phyloP scores from a whole-genome alignment of 2,797 vertebrate species.

The Cryptoprocta ferox region DNA sequence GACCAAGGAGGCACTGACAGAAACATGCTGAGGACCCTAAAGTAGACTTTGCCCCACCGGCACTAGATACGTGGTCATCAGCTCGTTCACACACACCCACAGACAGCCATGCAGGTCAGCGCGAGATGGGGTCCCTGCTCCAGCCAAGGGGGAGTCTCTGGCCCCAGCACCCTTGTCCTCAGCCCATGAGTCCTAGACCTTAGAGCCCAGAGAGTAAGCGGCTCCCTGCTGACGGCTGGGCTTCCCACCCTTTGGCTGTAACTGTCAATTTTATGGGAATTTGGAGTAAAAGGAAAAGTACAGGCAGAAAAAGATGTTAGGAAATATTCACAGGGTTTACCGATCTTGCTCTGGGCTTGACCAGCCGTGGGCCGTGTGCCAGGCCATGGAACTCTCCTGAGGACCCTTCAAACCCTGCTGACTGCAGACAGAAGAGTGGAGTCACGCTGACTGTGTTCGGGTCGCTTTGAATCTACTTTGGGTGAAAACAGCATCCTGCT shows the following conservation, averaged over 20 bases:
- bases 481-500: neutral
- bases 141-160: neutral
- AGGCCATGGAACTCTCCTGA: too few relatives aligned
- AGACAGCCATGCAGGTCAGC: neutral
- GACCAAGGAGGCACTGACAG: neutral
- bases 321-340: neutral
- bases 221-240: fast-evolving
- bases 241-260: fast-evolving
- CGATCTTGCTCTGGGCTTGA: too few relatives aligned
- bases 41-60: fast-evolving
- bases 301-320: neutral
- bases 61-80: neutral
- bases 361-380: fast-evolving
- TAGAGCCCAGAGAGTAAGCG: fast-evolving
- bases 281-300: too few relatives aligned
- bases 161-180: too few relatives aligned
- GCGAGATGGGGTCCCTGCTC: neutral
- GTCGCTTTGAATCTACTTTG: neutral
- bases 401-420: fast-evolving
- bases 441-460: fast-evolving
- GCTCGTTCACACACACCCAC: neutral
- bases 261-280: neutral
- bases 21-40: neutral
- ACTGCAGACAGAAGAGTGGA: fast-evolving
- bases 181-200: fast-evolving